Conservation (phyloP, 2,113 vertebrate species). For the Mastomys coucha region DNA sequence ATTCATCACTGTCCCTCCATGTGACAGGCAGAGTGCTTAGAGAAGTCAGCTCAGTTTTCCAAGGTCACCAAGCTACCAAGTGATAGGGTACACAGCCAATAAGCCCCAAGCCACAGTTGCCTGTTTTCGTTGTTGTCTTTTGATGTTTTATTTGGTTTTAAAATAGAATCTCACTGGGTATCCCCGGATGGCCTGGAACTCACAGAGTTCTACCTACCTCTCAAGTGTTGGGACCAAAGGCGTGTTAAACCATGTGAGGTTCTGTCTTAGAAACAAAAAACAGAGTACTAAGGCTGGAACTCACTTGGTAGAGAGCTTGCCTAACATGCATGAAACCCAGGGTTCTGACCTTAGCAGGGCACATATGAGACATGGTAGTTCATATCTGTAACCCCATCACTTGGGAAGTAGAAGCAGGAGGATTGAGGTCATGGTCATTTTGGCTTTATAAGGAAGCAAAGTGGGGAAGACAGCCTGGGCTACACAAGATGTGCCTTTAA, state of each 20-base stretch:
- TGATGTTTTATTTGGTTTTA: not conserved
- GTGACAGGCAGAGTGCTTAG: not conserved
- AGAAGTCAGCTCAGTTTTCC: not conserved
- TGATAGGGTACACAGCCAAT: not conserved
- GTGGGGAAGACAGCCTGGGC: not conserved
- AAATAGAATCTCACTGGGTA: not conserved
- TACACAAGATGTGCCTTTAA: not conserved
- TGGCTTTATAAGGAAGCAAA: not conserved
- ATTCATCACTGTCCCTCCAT: not conserved
- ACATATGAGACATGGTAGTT: not conserved
- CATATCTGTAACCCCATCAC: not conserved
- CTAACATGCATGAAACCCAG: not conserved
- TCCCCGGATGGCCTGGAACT: not conserved
- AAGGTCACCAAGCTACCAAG: not conserved
- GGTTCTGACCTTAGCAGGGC: not conserved
- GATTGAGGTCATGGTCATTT: not conserved
- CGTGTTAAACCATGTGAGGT: too few species aligned
- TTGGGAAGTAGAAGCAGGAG: not conserved
- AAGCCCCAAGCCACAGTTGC: not conserved
- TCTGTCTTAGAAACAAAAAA: not conserved
- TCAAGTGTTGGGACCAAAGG: not conserved
- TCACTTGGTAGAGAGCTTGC: not conserved
- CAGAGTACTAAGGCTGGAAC: not conserved
- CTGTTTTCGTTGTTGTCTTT: not conserved
- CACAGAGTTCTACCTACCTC: not conserved